A percentile compares a stretch with the other conserved stretches of the same genome.
These are phyloP conservation scores for Cryptus armator DNA, from an alignment of 2,888 invertebrate genomes.

Conservation along the genomic window DNA sequence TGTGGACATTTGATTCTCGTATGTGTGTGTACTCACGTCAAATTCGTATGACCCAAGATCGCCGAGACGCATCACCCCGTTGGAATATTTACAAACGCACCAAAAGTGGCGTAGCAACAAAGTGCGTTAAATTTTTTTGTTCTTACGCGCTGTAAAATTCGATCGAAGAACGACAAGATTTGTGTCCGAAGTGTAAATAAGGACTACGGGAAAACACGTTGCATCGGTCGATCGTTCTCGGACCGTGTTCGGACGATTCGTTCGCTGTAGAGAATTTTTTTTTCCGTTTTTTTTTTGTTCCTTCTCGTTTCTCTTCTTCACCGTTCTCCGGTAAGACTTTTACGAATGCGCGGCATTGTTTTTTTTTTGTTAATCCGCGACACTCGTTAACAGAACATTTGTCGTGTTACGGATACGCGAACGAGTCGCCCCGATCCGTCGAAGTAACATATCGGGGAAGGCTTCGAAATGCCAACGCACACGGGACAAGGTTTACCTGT, in stretches of 20 bases:
- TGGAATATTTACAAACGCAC: not conserved
- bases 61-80: slow-evolving; percentile 55
- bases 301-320: slow-evolving; percentile 33
- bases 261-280: not conserved
- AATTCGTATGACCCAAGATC: slow-evolving; percentile 57
- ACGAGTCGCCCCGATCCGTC: slow-evolving; percentile 55
- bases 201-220: not conserved
- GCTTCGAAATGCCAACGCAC: slow-evolving; percentile 76
- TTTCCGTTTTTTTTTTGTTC: not conserved
- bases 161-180: not conserved
- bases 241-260: slow-evolving; percentile 1
- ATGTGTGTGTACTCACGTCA: slow-evolving; percentile 57
- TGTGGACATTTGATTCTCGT: slow-evolving; percentile 10
- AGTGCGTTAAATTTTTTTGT: not conserved
- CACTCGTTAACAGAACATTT: slow-evolving; percentile 5
- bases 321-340: slow-evolving; percentile 61
- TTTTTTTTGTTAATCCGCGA: not conserved
- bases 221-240: slow-evolving; percentile 10
- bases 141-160: not conserved
- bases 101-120: not conserved
- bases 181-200: not conserved
- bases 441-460: slow-evolving; percentile 62
- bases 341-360: slow-evolving; percentile 58
- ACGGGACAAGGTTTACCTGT: slow-evolving; percentile 78
- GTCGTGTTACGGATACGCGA: slow-evolving; percentile 18